These are phyloP conservation scores for Peromyscus californicus DNA, from an alignment of 2,113 vertebrate genomes.

Conservation along the genomic window DNA sequence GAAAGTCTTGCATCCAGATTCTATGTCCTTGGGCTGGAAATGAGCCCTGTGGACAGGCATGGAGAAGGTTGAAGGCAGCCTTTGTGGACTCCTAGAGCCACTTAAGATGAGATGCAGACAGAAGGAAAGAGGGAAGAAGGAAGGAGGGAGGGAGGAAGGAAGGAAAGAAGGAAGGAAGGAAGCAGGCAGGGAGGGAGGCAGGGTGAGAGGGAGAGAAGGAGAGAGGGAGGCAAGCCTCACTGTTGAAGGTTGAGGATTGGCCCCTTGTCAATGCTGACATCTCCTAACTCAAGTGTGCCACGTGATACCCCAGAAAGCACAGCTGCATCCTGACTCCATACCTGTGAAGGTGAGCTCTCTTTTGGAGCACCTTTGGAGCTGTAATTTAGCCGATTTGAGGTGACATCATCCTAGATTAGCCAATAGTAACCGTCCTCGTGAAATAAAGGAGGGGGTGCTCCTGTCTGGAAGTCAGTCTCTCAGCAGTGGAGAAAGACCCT, in stretches of 20 bases:
- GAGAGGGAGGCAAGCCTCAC: no score
- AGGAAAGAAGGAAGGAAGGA: fast-evolving
- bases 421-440: fast-evolving
- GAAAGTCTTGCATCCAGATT: fast-evolving
- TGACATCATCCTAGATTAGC: neutral
- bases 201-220: neutral
- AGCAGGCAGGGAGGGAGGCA: neutral
- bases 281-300: fast-evolving
- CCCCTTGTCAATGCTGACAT: fast-evolving
- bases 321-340: fast-evolving
- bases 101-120: fast-evolving
- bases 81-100: fast-evolving
- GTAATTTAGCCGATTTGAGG: fast-evolving
- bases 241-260: fast-evolving
- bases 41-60: fast-evolving
- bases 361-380: neutral
- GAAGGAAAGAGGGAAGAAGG: no score
- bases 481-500: neutral
- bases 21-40: neutral
- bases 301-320: fast-evolving
- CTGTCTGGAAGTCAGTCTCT: neutral
- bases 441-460: neutral
- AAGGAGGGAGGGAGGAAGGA: no score
- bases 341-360: fast-evolving
- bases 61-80: neutral